Evolutionary conservation across 2,113 vertebrate genomes (phyloP).

Genomic region (Xenus cinereus): DNA sequence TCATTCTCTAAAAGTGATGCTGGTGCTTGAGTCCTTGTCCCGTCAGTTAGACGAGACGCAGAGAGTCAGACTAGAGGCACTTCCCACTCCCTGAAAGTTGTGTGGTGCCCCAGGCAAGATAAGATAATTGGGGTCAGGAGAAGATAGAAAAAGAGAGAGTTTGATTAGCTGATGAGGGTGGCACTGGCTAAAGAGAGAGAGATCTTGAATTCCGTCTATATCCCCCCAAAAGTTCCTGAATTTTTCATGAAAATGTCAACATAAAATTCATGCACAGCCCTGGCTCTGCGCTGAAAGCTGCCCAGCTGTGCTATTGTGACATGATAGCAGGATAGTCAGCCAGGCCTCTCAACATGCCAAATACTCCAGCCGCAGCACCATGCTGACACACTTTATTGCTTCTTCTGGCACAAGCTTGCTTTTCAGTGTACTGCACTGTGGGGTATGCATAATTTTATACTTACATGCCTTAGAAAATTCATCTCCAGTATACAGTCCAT

Average conservation of each 20-base stretch:
- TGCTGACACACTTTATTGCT: constrained; percentile 21
- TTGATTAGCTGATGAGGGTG: not conserved
- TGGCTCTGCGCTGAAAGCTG: not conserved
- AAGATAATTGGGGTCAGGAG: not conserved
- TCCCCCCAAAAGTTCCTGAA: not conserved
- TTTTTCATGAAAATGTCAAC: constrained; percentile 36
- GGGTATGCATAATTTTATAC: not conserved
- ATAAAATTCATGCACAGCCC: not conserved
- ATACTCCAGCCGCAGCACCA: not conserved
- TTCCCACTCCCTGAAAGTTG: not conserved
- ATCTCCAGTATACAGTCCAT: not conserved
- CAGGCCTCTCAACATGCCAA: not conserved
- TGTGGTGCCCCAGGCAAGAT: not conserved
- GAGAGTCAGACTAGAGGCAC: not conserved
- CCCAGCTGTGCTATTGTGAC: constrained; percentile 44
- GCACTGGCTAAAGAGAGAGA: not conserved
- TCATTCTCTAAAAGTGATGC: not conserved
- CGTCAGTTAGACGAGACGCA: not conserved
- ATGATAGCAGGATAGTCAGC: not conserved
- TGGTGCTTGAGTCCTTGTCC: not conserved
- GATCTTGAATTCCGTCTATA: not conserved
- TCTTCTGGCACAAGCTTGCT: constrained; percentile 32
- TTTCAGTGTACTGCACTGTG: not conserved
- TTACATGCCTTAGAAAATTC: not conserved
- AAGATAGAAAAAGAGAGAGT: not conserved